phyloP scores from a whole-genome alignment of 2,797 vertebrate genomes.

The Antennarius maculatus region DNA sequence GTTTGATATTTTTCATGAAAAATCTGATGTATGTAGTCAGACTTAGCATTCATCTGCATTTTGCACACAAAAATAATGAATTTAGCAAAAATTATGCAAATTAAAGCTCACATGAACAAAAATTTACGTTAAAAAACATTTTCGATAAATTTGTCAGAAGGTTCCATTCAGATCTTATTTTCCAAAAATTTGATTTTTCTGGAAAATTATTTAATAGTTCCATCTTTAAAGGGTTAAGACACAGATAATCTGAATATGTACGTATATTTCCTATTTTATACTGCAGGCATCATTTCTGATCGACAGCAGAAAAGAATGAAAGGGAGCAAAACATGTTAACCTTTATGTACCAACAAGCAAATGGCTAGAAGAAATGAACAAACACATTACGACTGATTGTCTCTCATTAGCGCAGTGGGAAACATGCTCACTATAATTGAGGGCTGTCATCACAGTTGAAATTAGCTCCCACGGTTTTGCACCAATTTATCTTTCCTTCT shows the following conservation, averaged over 20 bases:
- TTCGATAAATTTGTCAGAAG: no score
- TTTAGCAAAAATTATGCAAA: no score
- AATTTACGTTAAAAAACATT: no score
- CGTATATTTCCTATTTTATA: neutral
- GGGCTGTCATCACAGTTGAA: conserved; percentile 53
- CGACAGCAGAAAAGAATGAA: conserved; percentile 9
- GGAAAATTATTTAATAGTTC: no score
- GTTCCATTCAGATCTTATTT: no score
- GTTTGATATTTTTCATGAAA: no score
- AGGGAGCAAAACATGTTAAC: conserved; percentile 14
- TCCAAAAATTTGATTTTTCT: no score
- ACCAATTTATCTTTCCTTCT: conserved; percentile 38
- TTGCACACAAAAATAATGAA: no score
- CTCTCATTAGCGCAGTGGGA: conserved; percentile 50
- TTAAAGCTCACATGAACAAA: no score
- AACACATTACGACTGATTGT: conserved; percentile 47
- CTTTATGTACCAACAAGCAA: conserved; percentile 40
- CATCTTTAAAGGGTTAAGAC: neutral
- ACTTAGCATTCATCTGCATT: no score
- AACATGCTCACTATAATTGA: conserved; percentile 48
- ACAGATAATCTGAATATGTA: neutral
- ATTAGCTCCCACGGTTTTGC: conserved; percentile 52
- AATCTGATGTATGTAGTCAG: no score
- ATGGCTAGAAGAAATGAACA: conserved; percentile 40
- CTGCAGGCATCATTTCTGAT: conserved; percentile 4